Base-by-base conservation (phyloP, 2,888 invertebrate genomes). In the Ctena decussata region DNA sequence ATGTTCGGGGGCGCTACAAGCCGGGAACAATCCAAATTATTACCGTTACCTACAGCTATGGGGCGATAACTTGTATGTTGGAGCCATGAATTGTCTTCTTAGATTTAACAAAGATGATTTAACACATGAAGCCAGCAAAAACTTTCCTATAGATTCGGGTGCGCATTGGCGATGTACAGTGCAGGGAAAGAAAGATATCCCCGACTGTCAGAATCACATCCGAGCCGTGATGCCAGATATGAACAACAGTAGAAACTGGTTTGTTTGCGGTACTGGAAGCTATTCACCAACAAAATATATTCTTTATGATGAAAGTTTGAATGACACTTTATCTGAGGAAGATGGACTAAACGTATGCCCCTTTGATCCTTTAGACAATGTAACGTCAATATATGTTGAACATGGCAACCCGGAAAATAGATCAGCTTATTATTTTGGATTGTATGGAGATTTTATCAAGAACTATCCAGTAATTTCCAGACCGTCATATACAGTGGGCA, bases 391-490 rank as follows among this genome's bases (percentile, higher is more conserved):
- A 44, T 71, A 77, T 70, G 44, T 87, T 93, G 94, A 87, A 49
- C 77, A 85, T 37, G 92, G 91, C 30, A 93, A 93, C 77, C 93
- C 92, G 24, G 91, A 89, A 11, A 86, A 91, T 53, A 78, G 90
- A 12, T 83, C 93, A 15, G 91, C 91, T 5, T 80, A 90, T 32
- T 94, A 93, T 82, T 91, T 92, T 53, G 94, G 91, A 3, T 88
- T 91, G 11, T 90, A 90, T 53, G 86, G 89, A 35, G 92, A 92
- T 70, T 92, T 92, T 78, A 88, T 91, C 65, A 93, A 91, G 77
- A 87, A 91, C 27, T 86, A 85, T 41, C 90, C 93, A 8, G 79
- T 91, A 39, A 89, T 94, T 32, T 87, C 77, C 44, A 77, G 94
- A 72, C 91, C 92, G 8, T 32, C 44, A 15, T 80, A 65, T 44